Base-by-base conservation (phyloP, 2,888 invertebrate genomes). In the Iselma pallidipennis region DNA sequence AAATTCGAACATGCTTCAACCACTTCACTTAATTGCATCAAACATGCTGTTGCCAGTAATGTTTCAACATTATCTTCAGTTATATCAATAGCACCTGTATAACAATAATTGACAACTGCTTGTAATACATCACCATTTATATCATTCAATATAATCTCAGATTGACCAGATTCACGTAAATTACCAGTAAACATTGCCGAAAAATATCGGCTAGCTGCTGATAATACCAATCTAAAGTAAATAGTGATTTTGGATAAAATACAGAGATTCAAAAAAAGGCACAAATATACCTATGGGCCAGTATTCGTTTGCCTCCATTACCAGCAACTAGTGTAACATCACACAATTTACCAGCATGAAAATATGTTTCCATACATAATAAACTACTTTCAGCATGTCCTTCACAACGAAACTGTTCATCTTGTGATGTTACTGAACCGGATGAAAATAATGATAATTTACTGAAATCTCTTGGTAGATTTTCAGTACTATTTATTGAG, bases 141-240 rank as follows among this genome's bases (percentile, higher is more conserved):
- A 75, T 91, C 90, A 68, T 91, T 90, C 71, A 97, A 83, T 61
- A 90, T 91, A 33, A 97, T 89, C 83, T 95, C 95, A 66, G 88
- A 86, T 80, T 94, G 89, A 65, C 87, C 89, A 5, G 94, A 88
- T 83, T 97, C 96, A 69, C 90, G 85, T 66, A 97, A 83, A 59
- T 92, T 91, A 59, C 91, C 92, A 25, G 94, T 96, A 79, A 97
- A 97, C 96, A 97, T 97, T 48, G 95, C 95, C 49, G 93, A 91
- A 84, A 97, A 97, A 81, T 97, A 97, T 81, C 95, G 95, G 72
- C 95, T 95, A 61, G 94, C 93, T 48, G 96, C 94, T 72, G 94
- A 92, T 67, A 97, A 85, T 55, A 97, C 93, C 68, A 97, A 84
- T 76, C 95, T 91, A 83, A 58, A 76, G 73, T 58, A 2, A 49